phyloP scores from a whole-genome alignment of 2,113 vertebrate genomes.

The Gnathonemus echidnorhynchus region DNA sequence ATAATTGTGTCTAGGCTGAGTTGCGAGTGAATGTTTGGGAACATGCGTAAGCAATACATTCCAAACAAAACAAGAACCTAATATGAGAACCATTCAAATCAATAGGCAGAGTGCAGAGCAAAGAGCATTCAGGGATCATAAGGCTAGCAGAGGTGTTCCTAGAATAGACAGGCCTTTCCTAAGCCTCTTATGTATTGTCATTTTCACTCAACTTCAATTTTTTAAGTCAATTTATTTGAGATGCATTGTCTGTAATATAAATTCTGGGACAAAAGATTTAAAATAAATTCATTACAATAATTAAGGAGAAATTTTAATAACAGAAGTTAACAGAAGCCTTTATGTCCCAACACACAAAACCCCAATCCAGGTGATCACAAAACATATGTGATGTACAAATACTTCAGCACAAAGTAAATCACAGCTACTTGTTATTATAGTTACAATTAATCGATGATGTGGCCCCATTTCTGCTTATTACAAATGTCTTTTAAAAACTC shows the following conservation, averaged over 20 bases:
- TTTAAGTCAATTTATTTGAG: too few species aligned
- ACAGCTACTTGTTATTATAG: background rate
- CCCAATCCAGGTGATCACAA: background rate
- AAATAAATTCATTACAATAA: background rate
- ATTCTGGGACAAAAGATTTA: background rate
- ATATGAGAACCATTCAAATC: too few species aligned
- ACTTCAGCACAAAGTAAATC: background rate
- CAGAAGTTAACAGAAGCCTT: background rate
- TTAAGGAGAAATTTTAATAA: background rate
- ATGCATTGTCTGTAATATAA: background rate
- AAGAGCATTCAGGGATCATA: too few species aligned
- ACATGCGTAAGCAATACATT: too few species aligned
- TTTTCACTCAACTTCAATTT: background rate
- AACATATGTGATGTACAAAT: background rate
- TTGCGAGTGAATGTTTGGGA: too few species aligned
- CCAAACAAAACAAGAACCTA: too few species aligned
- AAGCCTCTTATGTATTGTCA: background rate
- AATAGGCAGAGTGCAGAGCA: too few species aligned
- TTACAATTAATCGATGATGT: background rate
- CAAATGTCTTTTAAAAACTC: too few species aligned
- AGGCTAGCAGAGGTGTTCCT: too few species aligned
- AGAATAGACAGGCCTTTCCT: background rate
- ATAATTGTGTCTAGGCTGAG: too few species aligned
- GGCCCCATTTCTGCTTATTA: background rate
- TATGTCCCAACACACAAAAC: background rate